phyloP scores from a whole-genome alignment of 37 sponge, comb jelly and placozoan genomes.

The Geodia barretti region DNA sequence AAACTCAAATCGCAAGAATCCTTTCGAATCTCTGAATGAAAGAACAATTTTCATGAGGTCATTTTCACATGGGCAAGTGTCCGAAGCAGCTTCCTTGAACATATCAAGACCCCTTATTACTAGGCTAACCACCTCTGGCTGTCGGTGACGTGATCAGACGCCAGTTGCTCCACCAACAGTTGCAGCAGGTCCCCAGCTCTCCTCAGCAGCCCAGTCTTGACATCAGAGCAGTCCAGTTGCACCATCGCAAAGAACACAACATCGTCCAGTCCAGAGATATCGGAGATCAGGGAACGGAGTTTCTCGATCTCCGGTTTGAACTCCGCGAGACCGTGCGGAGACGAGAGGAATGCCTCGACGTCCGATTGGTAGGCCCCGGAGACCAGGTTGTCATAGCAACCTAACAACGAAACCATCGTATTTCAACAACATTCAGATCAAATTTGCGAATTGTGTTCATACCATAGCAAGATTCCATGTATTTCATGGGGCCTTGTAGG shows the following conservation, averaged over 20 bases:
- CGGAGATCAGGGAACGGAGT: slow-evolving; percentile 25
- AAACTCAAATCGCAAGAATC: not conserved
- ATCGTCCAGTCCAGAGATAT: slow-evolving; percentile 65
- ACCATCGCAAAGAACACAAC: slow-evolving; percentile 75
- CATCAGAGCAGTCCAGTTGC: slow-evolving; percentile 79
- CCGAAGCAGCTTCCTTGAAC: not conserved
- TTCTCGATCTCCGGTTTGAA: slow-evolving; percentile 65
- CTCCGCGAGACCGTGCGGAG: slow-evolving; percentile 68
- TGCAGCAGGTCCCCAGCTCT: slow-evolving; percentile 32
- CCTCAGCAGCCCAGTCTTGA: slow-evolving; percentile 67
- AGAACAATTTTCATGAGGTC: not conserved
- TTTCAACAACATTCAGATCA: no score
- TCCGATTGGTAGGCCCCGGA: slow-evolving; percentile 73
- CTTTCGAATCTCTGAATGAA: not conserved
- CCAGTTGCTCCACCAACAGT: slow-evolving; percentile 54
- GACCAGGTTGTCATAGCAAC: slow-evolving; percentile 68
- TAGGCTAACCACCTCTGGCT: slow-evolving; percentile 63
- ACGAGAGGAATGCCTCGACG: slow-evolving; percentile 64
- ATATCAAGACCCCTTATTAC: not conserved
- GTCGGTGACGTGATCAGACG: slow-evolving; percentile 58
- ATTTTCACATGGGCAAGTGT: not conserved
- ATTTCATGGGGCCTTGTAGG: slow-evolving; percentile 34
- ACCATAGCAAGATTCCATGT: slow-evolving; percentile 61
- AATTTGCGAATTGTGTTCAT: not conserved
- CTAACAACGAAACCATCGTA: no score